Evolutionary conservation across 2,888 invertebrate genomes (phyloP).

Genomic region (Mesorhabditis belari): DNA sequence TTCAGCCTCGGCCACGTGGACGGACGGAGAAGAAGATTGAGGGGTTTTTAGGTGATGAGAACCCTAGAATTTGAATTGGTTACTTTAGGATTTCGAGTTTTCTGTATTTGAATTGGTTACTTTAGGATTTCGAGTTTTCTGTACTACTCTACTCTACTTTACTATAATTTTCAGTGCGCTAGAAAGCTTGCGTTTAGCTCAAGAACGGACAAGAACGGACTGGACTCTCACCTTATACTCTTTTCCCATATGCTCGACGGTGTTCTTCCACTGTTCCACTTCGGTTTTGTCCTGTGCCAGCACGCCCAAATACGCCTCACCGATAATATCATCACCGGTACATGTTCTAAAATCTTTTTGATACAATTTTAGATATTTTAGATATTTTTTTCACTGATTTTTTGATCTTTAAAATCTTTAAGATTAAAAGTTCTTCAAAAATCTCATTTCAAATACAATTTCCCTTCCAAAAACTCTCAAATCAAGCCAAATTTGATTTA

Average conservation of each 20-base stretch:
- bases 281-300: slow-evolving; percentile 53
- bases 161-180: background rate
- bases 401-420: no score
- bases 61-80: slow-evolving; percentile 24
- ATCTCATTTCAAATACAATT: no score
- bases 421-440: no score
- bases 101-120: no score
- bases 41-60: slow-evolving; percentile 27
- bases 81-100: no score
- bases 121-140: no score
- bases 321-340: slow-evolving; percentile 55
- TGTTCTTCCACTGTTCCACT: slow-evolving; percentile 54
- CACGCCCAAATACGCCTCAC: slow-evolving; percentile 47
- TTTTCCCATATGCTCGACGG: slow-evolving; percentile 53
- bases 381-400: no score
- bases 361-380: no score
- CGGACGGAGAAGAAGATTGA: slow-evolving; percentile 21
- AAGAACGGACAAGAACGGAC: no score
- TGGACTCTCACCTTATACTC: slow-evolving; percentile 22
- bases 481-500: no score
- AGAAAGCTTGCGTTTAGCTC: no score
- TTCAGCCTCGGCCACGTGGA: slow-evolving; percentile 23
- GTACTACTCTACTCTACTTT: background rate
- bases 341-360: slow-evolving; percentile 45
- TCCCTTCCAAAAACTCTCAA: no score